Evolutionary conservation across 2,797 vertebrate species (phyloP), one percentile per base, ranked within the genome.

Genomic region (Smutsia temminckii): DNA sequence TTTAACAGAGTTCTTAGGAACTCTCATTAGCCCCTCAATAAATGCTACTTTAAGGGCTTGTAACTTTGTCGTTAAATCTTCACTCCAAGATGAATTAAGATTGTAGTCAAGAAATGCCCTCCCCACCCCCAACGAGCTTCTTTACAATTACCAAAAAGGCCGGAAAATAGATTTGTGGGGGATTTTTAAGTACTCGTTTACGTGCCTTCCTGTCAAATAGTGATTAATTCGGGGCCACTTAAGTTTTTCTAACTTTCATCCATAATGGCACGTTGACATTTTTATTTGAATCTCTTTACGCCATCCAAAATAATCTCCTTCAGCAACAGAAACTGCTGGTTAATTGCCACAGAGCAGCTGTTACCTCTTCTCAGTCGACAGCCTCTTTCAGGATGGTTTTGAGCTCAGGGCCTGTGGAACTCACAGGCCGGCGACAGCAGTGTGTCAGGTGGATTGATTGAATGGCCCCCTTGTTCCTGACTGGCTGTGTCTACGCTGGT

Each of bases 321-420:
- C 97, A 95, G 92, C 96, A 89, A 96, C 96, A 97, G 94, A 97
- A 96, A 95, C 96, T 98, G 97, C 97, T 95, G 95, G 84, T 95
- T 96, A 96, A 98, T 98, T 98, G 98, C 97, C 95, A 79, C 91
- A 14, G 88, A 97, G 96, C 98, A 98, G 98, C 98, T 98, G 98
- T 97, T 98, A 86, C 95, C 95, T 97, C 97, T 97, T 97, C 97
- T 97, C 97, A 75, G 97, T 93, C 97, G 96, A 96, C 97, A 97
- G 98, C 97, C 96, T 97, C 89, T 93, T 94, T 63, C 83, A 79
- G 71, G 78, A 93, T 6, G 46, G 59, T 71, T 53, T 37, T 42
- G 91, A 85, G 95, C 46, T 29, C 0, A 0, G 78, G 23, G 91
- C 83, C 81, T 37, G 63, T 37, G 84, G 55, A 72, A 55, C 78